Conservation (phyloP, 2,113 vertebrate species). For the Gnathonemus longibarbis region DNA sequence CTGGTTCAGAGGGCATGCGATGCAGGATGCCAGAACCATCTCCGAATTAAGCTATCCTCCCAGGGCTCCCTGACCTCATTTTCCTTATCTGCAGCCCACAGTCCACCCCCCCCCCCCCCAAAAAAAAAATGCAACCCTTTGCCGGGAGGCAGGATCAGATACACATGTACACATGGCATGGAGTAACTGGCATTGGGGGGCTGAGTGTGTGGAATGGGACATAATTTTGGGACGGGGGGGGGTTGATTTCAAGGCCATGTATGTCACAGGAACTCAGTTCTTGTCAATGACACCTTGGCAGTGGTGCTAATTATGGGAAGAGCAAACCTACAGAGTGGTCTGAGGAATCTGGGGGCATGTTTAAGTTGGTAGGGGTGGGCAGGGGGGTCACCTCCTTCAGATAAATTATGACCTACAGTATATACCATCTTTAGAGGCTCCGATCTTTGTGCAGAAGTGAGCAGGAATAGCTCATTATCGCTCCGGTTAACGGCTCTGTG, state of each 20-base stretch:
- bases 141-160: neutral
- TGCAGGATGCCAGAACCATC: neutral
- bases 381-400: neutral
- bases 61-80: neutral
- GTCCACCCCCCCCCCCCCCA: neutral
- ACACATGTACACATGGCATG: neutral
- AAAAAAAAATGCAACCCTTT: neutral
- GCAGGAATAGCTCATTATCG: neutral
- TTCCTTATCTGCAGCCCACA: conserved; percentile 14
- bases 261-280: neutral
- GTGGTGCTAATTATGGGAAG: neutral
- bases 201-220: neutral
- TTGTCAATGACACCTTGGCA: neutral
- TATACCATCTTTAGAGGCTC: neutral
- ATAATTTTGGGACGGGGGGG: neutral
- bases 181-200: neutral
- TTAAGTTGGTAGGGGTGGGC: neutral
- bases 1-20: neutral
- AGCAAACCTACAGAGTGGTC: neutral
- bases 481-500: neutral
- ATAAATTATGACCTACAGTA: neutral
- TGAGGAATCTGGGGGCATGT: neutral
- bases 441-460: neutral
- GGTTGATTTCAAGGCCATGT: neutral
- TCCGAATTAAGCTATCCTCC: neutral